phyloP scores from a whole-genome alignment of 2,888 invertebrate species.

The Rhabditophanes sp. region DNA sequence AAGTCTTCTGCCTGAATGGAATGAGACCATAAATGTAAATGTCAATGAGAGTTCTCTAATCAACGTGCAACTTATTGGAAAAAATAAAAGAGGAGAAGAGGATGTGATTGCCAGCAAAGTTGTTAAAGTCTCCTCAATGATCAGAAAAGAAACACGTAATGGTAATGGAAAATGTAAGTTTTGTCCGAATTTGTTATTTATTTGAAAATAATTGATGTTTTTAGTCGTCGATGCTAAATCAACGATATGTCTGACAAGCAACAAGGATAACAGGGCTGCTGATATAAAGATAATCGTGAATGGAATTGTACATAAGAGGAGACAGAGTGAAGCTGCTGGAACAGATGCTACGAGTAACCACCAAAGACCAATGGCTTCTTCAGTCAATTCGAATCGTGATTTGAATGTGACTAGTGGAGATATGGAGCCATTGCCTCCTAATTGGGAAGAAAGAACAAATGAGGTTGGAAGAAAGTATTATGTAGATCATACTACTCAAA shows the following conservation, averaged over 20 bases:
- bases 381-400: too few species aligned
- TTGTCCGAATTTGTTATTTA: slow-evolving; percentile 3
- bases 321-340: slow-evolving; percentile 20
- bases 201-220: slow-evolving; percentile 5
- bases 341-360: too few species aligned
- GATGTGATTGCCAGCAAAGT: slow-evolving; percentile 26
- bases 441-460: too few species aligned
- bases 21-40: slow-evolving; percentile 25
- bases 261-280: slow-evolving; percentile 21
- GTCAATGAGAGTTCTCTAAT: slow-evolving; percentile 27
- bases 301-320: slow-evolving; percentile 18
- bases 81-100: slow-evolving; percentile 41
- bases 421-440: too few species aligned
- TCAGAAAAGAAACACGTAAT: slow-evolving; percentile 28
- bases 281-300: slow-evolving; percentile 21
- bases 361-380: too few species aligned
- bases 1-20: slow-evolving; percentile 37
- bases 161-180: slow-evolving; percentile 37
- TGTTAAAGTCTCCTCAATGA: slow-evolving; percentile 27
- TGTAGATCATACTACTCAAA: slow-evolving; percentile 92
- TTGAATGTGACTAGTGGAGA: too few species aligned
- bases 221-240: slow-evolving; percentile 23
- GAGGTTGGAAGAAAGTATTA: slow-evolving; percentile 80
- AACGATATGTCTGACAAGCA: slow-evolving; percentile 22
- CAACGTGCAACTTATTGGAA: slow-evolving; percentile 26